These are phyloP conservation scores for Eublepharis macularius DNA, from an alignment of 2,113 vertebrate genomes.

Conservation along the genomic window DNA sequence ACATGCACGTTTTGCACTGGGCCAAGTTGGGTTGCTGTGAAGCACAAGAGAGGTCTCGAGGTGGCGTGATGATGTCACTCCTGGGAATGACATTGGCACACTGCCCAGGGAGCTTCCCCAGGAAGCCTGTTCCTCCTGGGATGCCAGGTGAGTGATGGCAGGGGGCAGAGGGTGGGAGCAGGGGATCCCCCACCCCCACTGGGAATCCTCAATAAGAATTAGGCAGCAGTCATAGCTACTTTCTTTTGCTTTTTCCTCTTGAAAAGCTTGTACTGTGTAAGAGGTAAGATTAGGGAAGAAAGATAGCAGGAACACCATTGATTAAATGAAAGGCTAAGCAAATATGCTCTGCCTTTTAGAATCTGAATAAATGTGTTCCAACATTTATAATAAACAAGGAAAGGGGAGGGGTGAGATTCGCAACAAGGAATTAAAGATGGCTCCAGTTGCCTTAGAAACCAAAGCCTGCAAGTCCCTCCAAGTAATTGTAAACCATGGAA, in stretches of 20 bases:
- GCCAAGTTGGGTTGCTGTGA: too few species aligned
- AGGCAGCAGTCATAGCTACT: neutral
- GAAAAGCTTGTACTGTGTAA: fast-evolving
- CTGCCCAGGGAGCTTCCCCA: too few species aligned
- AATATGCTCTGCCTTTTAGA: neutral
- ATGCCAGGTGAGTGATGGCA: too few species aligned
- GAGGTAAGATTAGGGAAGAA: fast-evolving
- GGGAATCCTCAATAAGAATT: neutral
- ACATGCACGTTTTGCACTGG: too few species aligned
- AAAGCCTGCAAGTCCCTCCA: constrained; percentile 66
- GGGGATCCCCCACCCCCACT: too few species aligned
- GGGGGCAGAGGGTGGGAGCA: too few species aligned
- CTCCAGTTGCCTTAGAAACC: constrained; percentile 76
- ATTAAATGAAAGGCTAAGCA: constrained; percentile 7
- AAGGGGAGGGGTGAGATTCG: constrained; percentile 20
- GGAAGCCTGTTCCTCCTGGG: too few species aligned
- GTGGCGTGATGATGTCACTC: too few species aligned
- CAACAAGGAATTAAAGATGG: constrained; percentile 59
- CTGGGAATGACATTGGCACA: too few species aligned
- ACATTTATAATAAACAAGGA: constrained; percentile 34
- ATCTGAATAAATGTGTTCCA: constrained; percentile 1
- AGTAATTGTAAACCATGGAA: constrained; percentile 76
- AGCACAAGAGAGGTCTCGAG: too few species aligned
- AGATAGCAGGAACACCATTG: neutral
- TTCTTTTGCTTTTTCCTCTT: neutral